Evolutionary conservation across 30 jellyfish, hydroid and myxozoan species (phyloP).

Genomic region (Aurelia aurita): DNA sequence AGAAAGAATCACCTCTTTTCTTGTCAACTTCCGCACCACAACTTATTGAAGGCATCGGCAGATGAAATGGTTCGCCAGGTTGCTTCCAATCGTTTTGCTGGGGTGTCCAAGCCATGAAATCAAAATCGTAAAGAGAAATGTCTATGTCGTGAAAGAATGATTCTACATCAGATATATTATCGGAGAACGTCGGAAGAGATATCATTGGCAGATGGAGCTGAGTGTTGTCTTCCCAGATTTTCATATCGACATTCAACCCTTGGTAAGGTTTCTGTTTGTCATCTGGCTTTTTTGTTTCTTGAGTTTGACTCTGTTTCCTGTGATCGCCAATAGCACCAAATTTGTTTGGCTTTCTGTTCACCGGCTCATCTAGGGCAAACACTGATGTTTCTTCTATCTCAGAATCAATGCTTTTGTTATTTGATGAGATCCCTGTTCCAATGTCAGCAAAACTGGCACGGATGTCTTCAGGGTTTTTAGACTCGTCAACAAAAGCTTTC

Average conservation of each 20-base stretch:
- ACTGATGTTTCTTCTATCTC: background rate
- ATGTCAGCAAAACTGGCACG: slow-evolving; percentile 79
- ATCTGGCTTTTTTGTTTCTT: slow-evolving; percentile 9
- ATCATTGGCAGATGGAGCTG: slow-evolving; percentile 49
- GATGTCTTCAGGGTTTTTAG: slow-evolving; percentile 63
- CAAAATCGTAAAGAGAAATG: slow-evolving; percentile 86
- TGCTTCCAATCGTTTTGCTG: slow-evolving; percentile 68
- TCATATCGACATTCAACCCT: slow-evolving; percentile 17
- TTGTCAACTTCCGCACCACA: slow-evolving; percentile 89
- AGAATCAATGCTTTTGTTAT: slow-evolving; percentile 2
- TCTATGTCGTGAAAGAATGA: slow-evolving; percentile 83
- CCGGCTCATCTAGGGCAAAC: slow-evolving; percentile 15
- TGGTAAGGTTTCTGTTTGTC: slow-evolving; percentile 19
- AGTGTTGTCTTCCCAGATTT: slow-evolving; percentile 62
- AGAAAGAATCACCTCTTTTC: slow-evolving; percentile 82
- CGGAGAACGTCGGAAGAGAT: slow-evolving; percentile 51
- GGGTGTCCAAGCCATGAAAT: slow-evolving; percentile 64
- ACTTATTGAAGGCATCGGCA: slow-evolving; percentile 59
- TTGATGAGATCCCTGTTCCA: slow-evolving; percentile 58
- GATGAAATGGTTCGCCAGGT: slow-evolving; percentile 50
- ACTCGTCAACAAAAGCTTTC: slow-evolving; percentile 51
- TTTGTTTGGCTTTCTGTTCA: slow-evolving; percentile 52
- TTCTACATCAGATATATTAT: slow-evolving; percentile 62
- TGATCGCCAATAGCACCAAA: slow-evolving; percentile 98
- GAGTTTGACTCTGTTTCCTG: slow-evolving; percentile 58